Evolutionary conservation across 2,888 invertebrate species (phyloP), one percentile per base, ranked within the genome.

Genomic region (Ennomos fuscantarius): DNA sequence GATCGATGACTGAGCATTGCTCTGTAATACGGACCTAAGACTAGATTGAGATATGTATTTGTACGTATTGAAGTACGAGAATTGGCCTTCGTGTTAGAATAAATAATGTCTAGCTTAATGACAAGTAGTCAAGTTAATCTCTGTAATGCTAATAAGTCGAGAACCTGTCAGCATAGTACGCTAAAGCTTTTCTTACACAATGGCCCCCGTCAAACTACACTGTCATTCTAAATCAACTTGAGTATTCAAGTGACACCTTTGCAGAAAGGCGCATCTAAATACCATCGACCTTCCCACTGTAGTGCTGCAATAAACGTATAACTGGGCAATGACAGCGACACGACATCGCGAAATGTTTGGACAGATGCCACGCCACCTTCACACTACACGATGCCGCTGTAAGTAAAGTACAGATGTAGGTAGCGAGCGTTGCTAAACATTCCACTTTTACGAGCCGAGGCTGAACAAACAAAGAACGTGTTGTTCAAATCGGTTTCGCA

Each of bases 381-480:
- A 43, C 60, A 52, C 48, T 54, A 54, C 57, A 34, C 13, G 49
- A 36, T 54, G 47, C 9, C 9, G 40, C 41, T 42, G 33, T 9
- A 42, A 11, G 41, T 44, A 32, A n/a, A 45, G 12, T 36, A 49
- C 39, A 59, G 52, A 45, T 53, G 68, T 62, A 65, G 59, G 58
- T 58, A 65, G 63, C 66, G 37, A 47, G 37, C 63, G 54, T 68
- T 61, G 56, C 67, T 70, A 71, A 66, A 76, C 74, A 78, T 76
- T 76, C 72, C 74, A 62, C 70, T 75, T 86, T 82, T 79, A 82
- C 81, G 60, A 61, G 61, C 70, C 69, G 68, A 74, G 72, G 70
- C 79, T 81, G 78, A 77, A 79, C 80, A 83, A 84, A 86, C 80
- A 79, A 74, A 73, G 82, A 84, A 83, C 41, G 44, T 45, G 58